phyloP scores from a whole-genome alignment of 1,140 invertebrate species.

The Drosophila nebulosa region DNA sequence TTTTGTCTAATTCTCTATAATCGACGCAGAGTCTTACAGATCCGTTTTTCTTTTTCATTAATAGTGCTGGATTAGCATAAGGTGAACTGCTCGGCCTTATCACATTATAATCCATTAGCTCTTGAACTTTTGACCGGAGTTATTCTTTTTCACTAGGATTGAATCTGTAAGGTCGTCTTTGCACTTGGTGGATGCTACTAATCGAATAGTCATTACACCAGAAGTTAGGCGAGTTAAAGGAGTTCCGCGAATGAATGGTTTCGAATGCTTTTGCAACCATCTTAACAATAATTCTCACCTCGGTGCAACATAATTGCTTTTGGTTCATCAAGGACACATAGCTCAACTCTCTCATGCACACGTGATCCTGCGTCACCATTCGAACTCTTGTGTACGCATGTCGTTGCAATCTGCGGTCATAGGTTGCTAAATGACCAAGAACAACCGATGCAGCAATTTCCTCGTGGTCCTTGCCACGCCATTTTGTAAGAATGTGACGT shows the following conservation, averaged over 20 bases:
- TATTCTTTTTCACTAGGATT: constrained; percentile 10
- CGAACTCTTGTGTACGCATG: background rate
- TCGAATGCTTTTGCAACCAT: constrained; percentile 4
- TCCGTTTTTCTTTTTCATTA: constrained; percentile 14
- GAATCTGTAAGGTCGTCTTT: constrained; percentile 10
- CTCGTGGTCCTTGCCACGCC: background rate
- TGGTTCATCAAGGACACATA: constrained; percentile 5
- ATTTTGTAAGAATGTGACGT: background rate
- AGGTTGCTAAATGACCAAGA: background rate
- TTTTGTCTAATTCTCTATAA: constrained; percentile 7
- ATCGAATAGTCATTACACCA: constrained; percentile 10
- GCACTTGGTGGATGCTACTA: background rate
- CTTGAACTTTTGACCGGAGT: constrained; percentile 11
- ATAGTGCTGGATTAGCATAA: constrained; percentile 4
- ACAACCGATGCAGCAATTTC: background rate
- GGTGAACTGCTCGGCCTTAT: constrained; percentile 15
- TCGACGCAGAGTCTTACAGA: constrained; percentile 7
- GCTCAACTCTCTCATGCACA: constrained; percentile 1
- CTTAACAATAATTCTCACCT: constrained; percentile 4
- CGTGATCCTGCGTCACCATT: background rate
- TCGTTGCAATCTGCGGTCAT: background rate
- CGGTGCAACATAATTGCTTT: background rate
- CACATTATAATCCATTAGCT: constrained; percentile 8
- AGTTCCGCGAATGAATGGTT: constrained; percentile 9
- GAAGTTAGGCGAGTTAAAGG: background rate